Evolutionary conservation across 1,140 invertebrate genomes (phyloP).

Genomic region (Camponotus vicinus): DNA sequence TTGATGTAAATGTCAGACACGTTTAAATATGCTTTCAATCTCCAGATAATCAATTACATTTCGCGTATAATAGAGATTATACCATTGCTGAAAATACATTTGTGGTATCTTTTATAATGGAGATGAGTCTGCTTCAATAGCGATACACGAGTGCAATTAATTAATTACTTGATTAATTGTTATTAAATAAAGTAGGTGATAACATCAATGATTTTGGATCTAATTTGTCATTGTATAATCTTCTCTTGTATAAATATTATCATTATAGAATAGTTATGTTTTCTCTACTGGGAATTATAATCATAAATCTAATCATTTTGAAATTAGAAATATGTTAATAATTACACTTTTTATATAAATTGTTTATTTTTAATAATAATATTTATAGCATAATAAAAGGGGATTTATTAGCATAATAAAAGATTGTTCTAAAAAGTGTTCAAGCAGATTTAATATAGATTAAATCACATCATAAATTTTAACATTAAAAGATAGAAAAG

Average conservation of each 20-base stretch:
- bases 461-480: not conserved
- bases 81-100: conserved; percentile 16
- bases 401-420: not conserved
- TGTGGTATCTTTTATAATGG: not conserved
- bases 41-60: conserved; percentile 34
- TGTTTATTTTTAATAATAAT: not conserved
- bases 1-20: conserved; percentile 20
- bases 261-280: not conserved
- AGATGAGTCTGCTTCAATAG: not conserved
- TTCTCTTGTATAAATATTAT: not conserved
- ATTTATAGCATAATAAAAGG: too few relatives aligned
- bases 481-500: not conserved
- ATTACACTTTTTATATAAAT: not conserved
- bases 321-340: conserved; percentile 1
- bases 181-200: conserved; percentile 14
- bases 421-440: not conserved
- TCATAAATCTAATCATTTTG: not conserved
- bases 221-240: not conserved
- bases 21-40: conserved; percentile 35
- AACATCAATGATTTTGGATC: not conserved
- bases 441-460: not conserved
- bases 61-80: conserved; percentile 38
- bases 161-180: not conserved
- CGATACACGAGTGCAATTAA: conserved; percentile 15
- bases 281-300: not conserved